Base-by-base conservation (phyloP, 2,888 invertebrate species). In the Epicampocera succincta region DNA sequence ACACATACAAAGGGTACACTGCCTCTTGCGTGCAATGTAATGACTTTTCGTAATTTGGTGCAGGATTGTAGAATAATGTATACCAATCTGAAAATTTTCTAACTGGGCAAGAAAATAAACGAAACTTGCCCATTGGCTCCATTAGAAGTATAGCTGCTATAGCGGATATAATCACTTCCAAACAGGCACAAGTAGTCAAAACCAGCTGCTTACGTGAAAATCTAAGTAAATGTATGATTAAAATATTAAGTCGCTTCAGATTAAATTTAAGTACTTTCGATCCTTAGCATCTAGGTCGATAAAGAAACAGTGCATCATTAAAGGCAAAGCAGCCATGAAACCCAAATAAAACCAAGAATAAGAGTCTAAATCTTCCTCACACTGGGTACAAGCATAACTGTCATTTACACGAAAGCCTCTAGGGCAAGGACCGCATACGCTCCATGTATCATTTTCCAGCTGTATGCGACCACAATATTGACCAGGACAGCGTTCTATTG, bases 11-110 rank as follows among this genome's bases (percentile, higher is more conserved):
- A 54, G 99, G 99, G 92, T 98, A 99, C 0, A 99, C 98, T 74
- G 98, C 98, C 92, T 99, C 99, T 88, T 99, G 98, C 0, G 99
- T 98, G 90, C 99, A 99, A 91, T 98, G 95, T 69, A 99, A 90
- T 17, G 95, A 95, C 82, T 94, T 94, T 76, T 96, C 95, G 91
- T 98, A 99, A 90, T 98, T 96, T 0, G 98, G 97, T 85, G 94
- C 95, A 6, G 99, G 99, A 92, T 99, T 99, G 88, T 98, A 93
- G 81, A 99, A 93, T 85, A 99, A 91, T 0, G 99, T 98, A 90
- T 99, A 99, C 99, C 99, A 99, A 91, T 99, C 99, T 0, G 97
- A 95, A 21, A 99, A 92, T 46, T 94, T 94, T 74, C 93, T 93
- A 0, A 96, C 95, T 8, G 93, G 93, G 89, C 99, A 98, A 0